phyloP scores from a whole-genome alignment of 2,797 vertebrate species.

The Tachyglossus aculeatus region DNA sequence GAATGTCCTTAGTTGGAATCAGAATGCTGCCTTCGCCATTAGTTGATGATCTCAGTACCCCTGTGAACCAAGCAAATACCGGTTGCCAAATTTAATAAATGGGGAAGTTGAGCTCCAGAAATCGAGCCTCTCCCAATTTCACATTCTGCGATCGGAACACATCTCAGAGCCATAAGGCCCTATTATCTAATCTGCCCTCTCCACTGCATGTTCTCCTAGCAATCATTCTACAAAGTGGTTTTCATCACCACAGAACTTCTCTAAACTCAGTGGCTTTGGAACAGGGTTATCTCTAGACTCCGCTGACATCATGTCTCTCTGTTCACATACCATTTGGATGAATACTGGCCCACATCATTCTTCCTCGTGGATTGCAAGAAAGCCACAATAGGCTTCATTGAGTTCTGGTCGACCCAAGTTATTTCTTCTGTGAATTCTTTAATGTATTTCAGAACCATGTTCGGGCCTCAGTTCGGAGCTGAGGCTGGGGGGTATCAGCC shows the following conservation, averaged over 20 bases:
- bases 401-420: slow-evolving; percentile 58
- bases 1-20: no score
- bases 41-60: background rate
- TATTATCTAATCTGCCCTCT: slow-evolving; percentile 8
- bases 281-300: slow-evolving; percentile 43
- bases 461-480: slow-evolving; percentile 35
- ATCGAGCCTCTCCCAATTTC: background rate
- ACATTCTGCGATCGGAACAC: background rate
- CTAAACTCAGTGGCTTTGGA: slow-evolving; percentile 42
- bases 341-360: slow-evolving; percentile 56
- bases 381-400: slow-evolving; percentile 59
- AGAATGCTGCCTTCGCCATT: background rate
- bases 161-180: background rate
- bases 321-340: slow-evolving; percentile 61
- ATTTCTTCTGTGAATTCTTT: slow-evolving; percentile 53
- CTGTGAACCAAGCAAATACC: background rate
- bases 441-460: slow-evolving; percentile 32
- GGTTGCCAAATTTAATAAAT: background rate
- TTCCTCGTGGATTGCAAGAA: slow-evolving; percentile 56
- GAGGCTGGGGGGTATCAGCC: background rate
- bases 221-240: slow-evolving; percentile 7
- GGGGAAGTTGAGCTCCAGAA: slow-evolving; percentile 9
- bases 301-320: slow-evolving; percentile 56
- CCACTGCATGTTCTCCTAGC: background rate
- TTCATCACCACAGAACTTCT: slow-evolving; percentile 37